Evolutionary conservation across 2,797 vertebrate species (phyloP).

Genomic region (Tachyglossus aculeatus): DNA sequence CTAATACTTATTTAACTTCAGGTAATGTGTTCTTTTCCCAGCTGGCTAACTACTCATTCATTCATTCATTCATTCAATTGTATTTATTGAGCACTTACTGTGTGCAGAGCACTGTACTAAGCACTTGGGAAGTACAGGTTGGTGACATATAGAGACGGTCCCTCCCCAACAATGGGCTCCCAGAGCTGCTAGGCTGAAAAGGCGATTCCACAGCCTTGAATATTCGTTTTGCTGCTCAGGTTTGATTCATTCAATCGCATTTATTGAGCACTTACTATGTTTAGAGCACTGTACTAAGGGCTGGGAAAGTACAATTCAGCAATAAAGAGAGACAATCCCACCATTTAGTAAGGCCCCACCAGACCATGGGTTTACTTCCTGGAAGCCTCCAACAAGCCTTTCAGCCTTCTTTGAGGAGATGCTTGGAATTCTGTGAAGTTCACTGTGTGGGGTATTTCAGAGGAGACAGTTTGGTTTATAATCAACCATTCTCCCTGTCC

Average conservation of each 20-base stretch:
- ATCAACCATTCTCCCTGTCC: neutral
- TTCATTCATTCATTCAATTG: too few species aligned
- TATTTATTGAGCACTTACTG: too few species aligned
- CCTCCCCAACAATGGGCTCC: too few species aligned
- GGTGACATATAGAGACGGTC: too few species aligned
- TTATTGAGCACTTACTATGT: too few species aligned
- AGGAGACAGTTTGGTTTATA: neutral
- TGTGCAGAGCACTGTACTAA: too few species aligned
- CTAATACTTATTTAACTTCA: neutral
- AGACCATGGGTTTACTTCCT: neutral
- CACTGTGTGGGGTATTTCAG: neutral
- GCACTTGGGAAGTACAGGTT: too few species aligned
- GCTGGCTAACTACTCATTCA: neutral
- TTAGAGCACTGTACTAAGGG: too few species aligned
- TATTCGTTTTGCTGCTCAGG: neutral
- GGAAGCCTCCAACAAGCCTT: neutral
- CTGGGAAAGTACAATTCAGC: too few species aligned
- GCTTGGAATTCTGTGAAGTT: neutral
- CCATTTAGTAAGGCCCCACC: neutral
- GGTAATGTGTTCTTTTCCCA: neutral
- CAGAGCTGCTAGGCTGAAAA: neutral
- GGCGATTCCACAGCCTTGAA: neutral
- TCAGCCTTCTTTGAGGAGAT: neutral
- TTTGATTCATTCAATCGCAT: too few species aligned
- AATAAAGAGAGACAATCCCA: too few species aligned